Evolutionary conservation across 1,140 invertebrate species (phyloP), one percentile per base, ranked within the genome.

Genomic region (Bombus waltoni): DNA sequence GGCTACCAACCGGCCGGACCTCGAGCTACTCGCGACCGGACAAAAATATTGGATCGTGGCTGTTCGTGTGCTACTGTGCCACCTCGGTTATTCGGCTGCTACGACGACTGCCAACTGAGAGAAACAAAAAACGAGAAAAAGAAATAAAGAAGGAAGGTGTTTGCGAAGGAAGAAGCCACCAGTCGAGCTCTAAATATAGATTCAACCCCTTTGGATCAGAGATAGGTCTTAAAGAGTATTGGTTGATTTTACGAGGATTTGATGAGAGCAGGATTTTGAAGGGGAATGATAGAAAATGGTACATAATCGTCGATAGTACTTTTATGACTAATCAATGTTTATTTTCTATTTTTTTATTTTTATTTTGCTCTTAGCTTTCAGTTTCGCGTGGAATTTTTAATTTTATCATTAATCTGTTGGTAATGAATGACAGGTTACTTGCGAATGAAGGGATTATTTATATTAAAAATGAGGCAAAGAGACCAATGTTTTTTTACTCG

Each of bases 11-110:
- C 81, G 74, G 35, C 47, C 44, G 28, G 62, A 35, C 53, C 71
- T 18, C 42, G 18, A 81, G 68, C 68, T 42, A 42, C 66, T 57
- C 35, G 72, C 75, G 32, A 78, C 75, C 38, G 59, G n/a, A 68
- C 82, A 82, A 83, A 90, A 90, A 90, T 90, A 90, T 90, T 81
- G 80, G 68, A 79, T 25, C 62, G 82, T 59, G 70, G 83, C 82
- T 72, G 35, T 62, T 76, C 81, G 74, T 32, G 77, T 71, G 87
- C 89, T 90, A 90, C 89, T 62, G 89, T 86, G 68, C 83, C 59
- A 68, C 47, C 84, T 35, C 38, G 62, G 22, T 78, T 72, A 81
- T 87, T 83, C 32, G 65, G 53, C 40, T 13, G 18, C 42, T 65
- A 71, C 57, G 47, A 53, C 13, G 4, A 59, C 59, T 11, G 35